These are phyloP conservation scores for Hesperia comma DNA, from an alignment of 2,888 invertebrate species.

Conservation along the genomic window DNA sequence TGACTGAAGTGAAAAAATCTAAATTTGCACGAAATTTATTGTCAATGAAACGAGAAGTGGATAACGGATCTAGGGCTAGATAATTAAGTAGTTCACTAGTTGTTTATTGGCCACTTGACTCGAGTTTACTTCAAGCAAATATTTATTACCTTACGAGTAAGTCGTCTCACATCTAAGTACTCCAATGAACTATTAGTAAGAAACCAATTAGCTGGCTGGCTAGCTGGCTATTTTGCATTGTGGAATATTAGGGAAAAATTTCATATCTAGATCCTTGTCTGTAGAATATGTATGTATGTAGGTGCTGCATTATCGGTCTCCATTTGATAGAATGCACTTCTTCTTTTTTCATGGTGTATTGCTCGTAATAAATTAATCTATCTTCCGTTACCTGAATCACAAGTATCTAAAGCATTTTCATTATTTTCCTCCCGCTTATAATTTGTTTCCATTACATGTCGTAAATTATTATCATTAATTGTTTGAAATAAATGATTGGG, in stretches of 20 bases:
- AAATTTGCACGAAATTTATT: constrained; percentile 48
- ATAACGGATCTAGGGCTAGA: constrained; percentile 52
- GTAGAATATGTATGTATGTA: constrained; percentile 38
- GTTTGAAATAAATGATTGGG: too few species aligned
- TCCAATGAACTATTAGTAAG: constrained; percentile 32
- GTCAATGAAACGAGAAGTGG: constrained; percentile 51
- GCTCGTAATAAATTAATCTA: too few species aligned
- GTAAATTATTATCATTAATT: too few species aligned
- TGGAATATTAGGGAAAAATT: constrained; percentile 40
- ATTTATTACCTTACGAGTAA: constrained; percentile 48
- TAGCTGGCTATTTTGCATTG: constrained; percentile 45
- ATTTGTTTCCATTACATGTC: too few species aligned
- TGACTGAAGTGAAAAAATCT: constrained; percentile 47
- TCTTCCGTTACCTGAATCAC: too few species aligned
- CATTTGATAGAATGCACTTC: too few species aligned
- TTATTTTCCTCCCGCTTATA: too few species aligned
- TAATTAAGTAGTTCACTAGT: constrained; percentile 49
- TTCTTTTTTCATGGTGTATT: constrained; percentile 39
- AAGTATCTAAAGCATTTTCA: too few species aligned
- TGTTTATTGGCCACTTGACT: constrained; percentile 43
- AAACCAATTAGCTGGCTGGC: constrained; percentile 31
- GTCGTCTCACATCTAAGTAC: constrained; percentile 38
- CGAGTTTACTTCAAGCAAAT: constrained; percentile 47
- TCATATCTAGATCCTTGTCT: constrained; percentile 41
- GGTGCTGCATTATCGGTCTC: constrained; percentile 42